Evolutionary conservation across 2,113 vertebrate species (phyloP).

Genomic region (Oophaga pumilio): DNA sequence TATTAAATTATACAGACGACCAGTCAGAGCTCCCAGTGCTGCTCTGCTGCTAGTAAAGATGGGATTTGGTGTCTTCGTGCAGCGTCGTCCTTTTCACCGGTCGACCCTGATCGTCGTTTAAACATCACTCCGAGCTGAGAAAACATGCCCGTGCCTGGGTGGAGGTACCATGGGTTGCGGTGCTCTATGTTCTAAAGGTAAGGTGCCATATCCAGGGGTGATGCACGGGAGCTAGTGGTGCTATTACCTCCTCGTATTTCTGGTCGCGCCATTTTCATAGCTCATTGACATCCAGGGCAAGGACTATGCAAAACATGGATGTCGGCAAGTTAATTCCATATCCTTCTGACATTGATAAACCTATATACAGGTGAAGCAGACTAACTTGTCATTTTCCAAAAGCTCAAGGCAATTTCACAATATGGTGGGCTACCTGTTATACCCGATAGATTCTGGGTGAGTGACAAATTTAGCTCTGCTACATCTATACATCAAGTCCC

Average conservation of each 20-base stretch:
- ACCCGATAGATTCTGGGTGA: not conserved
- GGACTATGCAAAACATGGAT: not conserved
- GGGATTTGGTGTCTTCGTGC: conserved; percentile 52
- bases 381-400: not conserved
- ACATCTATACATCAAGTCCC: too few relatives aligned
- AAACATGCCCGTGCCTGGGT: conserved; percentile 71
- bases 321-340: not conserved
- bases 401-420: not conserved
- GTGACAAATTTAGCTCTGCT: not conserved
- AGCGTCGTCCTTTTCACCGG: conserved; percentile 52
- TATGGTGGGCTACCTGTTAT: not conserved
- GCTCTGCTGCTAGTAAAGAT: conserved; percentile 61
- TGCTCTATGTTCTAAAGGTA: conserved; percentile 83
- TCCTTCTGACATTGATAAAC: too few relatives aligned
- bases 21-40: conserved; percentile 69
- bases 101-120: conserved; percentile 51
- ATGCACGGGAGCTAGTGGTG: not conserved
- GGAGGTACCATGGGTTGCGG: conserved; percentile 76
- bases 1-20: conserved; percentile 84
- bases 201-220: conserved; percentile 51
- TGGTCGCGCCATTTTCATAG: not conserved
- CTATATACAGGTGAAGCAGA: not conserved
- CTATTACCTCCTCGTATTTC: not conserved
- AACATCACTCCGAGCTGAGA: conserved; percentile 49
- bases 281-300: not conserved